A percentile compares a stretch with the other conserved stretches of the same genome.
These are phyloP conservation scores for Drosophila niveifrons DNA, from an alignment of 2,888 invertebrate genomes.

Conservation along the genomic window DNA sequence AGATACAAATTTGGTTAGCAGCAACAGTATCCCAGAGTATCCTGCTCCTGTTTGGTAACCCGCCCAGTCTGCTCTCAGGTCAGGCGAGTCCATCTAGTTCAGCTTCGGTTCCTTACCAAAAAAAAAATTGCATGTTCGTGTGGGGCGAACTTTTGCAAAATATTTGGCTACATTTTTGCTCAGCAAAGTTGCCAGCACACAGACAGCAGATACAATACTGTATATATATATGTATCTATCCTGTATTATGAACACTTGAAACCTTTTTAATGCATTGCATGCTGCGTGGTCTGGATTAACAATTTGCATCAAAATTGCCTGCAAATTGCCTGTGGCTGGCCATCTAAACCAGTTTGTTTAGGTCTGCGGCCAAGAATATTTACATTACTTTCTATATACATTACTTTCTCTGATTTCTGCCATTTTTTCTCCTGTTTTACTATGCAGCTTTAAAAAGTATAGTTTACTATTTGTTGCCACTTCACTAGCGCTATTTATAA, in stretches of 20 bases:
- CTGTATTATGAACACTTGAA: constrained; percentile 37
- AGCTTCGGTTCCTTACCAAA: background rate
- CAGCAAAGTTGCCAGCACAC: constrained; percentile 16
- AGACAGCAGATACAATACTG: constrained; percentile 1
- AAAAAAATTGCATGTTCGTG: constrained; percentile 34
- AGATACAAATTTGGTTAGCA: constrained; percentile 66
- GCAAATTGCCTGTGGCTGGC: constrained; percentile 40
- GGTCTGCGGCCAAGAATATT: constrained; percentile 23
- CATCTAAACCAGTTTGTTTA: constrained; percentile 14
- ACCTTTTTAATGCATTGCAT: constrained; percentile 21
- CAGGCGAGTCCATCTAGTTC: constrained; percentile 6
- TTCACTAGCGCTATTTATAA: constrained; percentile 54
- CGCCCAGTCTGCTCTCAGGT: constrained; percentile 8
- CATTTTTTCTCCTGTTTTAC: background rate
- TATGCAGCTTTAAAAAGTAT: constrained; percentile 17
- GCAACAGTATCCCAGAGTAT: constrained; percentile 32
- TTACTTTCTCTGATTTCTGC: constrained; percentile 3
- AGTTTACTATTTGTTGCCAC: constrained; percentile 25
- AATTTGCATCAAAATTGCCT: constrained; percentile 44
- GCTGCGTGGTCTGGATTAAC: constrained; percentile 41
- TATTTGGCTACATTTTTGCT: constrained; percentile 56
- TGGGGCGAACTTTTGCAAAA: constrained; percentile 53
- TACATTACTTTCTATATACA: constrained; percentile 16
- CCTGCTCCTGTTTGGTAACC: background rate
- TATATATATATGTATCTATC: background rate